phyloP scores from a whole-genome alignment of 2,888 invertebrate genomes.

The Charanyca ferruginea region DNA sequence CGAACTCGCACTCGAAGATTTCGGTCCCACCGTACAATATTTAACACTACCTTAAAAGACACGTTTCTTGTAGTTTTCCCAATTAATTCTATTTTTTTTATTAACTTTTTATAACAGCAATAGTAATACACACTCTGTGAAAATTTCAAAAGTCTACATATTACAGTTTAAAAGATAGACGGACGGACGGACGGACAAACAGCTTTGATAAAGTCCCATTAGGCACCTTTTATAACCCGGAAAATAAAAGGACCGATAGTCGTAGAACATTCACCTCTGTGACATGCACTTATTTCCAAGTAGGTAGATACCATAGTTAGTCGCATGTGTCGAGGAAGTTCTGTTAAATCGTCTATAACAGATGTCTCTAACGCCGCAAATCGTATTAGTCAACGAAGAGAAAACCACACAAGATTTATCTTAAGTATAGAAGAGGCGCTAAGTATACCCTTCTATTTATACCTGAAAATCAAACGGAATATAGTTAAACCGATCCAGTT shows the following conservation, averaged over 20 bases:
- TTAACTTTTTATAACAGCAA: too few species aligned
- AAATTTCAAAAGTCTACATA: too few species aligned
- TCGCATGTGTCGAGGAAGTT: slow-evolving; percentile 20
- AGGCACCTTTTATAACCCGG: too few species aligned
- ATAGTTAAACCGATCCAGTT: slow-evolving; percentile 18
- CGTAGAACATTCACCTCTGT: not conserved
- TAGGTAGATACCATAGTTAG: not conserved
- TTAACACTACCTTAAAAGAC: too few species aligned
- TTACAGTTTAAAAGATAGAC: too few species aligned
- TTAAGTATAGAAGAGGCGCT: slow-evolving; percentile 8
- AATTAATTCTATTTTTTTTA: too few species aligned
- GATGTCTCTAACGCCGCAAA: slow-evolving; percentile 37
- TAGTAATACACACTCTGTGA: too few species aligned
- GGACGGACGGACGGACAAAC: too few species aligned
- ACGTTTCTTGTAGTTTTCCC: too few species aligned
- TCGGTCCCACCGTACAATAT: too few species aligned
- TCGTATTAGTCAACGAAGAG: slow-evolving; percentile 42
- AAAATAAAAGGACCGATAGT: not conserved
- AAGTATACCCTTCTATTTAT: slow-evolving; percentile 7
- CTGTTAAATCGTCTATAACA: slow-evolving; percentile 45
- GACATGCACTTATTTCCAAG: slow-evolving; percentile 6
- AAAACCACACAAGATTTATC: slow-evolving; percentile 42
- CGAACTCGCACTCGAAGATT: too few species aligned
- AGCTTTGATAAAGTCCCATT: too few species aligned
- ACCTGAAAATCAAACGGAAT: slow-evolving; percentile 1